A percentile compares a stretch with the other conserved stretches of the same genome.
Evolutionary conservation across 2,888 invertebrate genomes (phyloP).

Genomic region (Taphrorychus bicolor): DNA sequence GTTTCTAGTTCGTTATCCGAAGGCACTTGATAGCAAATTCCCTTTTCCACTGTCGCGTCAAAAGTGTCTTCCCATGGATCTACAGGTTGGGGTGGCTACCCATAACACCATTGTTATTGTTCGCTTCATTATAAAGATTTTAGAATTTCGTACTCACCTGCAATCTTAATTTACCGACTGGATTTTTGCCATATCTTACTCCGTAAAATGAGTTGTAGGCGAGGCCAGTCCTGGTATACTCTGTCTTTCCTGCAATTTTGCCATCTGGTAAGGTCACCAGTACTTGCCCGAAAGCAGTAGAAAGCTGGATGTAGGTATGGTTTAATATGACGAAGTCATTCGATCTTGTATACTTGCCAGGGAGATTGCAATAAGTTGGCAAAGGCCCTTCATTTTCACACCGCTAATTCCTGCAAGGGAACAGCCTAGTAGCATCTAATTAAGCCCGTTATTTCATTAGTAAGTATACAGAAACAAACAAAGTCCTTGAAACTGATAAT

Average conservation of each 20-base stretch:
- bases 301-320: not conserved
- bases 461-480: no score
- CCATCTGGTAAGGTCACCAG: slow-evolving; percentile 39
- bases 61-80: slow-evolving; percentile 46
- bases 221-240: slow-evolving; percentile 35
- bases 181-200: slow-evolving; percentile 47
- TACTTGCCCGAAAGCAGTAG: not conserved
- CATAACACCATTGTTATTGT: no score
- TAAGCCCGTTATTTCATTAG: no score
- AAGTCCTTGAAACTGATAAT: no score
- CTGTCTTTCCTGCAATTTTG: slow-evolving; percentile 38
- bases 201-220: slow-evolving; percentile 44
- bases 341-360: not conserved
- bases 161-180: slow-evolving; percentile 32
- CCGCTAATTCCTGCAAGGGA: no score
- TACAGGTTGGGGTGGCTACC: slow-evolving; percentile 44
- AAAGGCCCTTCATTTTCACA: no score
- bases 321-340: not conserved
- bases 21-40: slow-evolving; percentile 45
- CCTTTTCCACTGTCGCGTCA: slow-evolving; percentile 45
- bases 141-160: no score
- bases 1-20: slow-evolving; percentile 38
- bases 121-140: no score
- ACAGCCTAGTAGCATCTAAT: no score
- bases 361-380: no score